A percentile compares a stretch with the other conserved stretches of the same genome.
These are phyloP conservation scores for Oxyura jamaicensis DNA, from an alignment of 2,113 vertebrate genomes.

Conservation along the genomic window DNA sequence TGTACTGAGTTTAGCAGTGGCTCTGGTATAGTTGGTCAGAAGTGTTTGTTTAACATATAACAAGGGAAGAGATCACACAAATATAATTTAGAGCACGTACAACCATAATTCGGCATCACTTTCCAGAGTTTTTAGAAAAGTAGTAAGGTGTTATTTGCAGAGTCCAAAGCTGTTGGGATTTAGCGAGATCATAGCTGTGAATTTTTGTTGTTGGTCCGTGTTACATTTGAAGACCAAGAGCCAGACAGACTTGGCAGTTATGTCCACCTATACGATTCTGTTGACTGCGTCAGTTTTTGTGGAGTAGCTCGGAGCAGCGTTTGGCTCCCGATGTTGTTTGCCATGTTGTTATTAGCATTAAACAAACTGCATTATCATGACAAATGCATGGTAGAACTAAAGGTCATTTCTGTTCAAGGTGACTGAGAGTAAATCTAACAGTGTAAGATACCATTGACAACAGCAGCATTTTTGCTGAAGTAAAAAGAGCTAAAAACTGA, in stretches of 20 bases:
- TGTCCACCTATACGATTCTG: background rate
- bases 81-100: background rate
- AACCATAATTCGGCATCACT: background rate
- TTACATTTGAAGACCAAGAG: conserved; percentile 6
- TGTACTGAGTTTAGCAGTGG: conserved; percentile 29
- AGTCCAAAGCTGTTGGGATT: conserved; percentile 62
- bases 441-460: background rate
- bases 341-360: conserved; percentile 39
- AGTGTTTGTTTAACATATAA: conserved; percentile 26
- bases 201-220: conserved; percentile 46
- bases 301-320: conserved; percentile 5
- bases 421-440: background rate
- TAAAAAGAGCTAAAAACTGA: background rate
- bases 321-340: background rate
- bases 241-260: conserved; percentile 22
- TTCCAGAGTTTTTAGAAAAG: conserved; percentile 20
- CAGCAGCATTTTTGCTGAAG: background rate
- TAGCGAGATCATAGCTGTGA: conserved; percentile 16
- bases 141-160: conserved; percentile 34
- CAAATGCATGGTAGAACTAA: conserved; percentile 35
- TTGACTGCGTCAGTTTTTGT: background rate
- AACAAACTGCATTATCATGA: background rate
- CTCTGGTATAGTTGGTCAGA: conserved; percentile 8
- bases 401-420: conserved; percentile 32
- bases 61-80: conserved; percentile 2